Conservation (phyloP, 2,888 invertebrate species). For the Thera obeliscata region DNA sequence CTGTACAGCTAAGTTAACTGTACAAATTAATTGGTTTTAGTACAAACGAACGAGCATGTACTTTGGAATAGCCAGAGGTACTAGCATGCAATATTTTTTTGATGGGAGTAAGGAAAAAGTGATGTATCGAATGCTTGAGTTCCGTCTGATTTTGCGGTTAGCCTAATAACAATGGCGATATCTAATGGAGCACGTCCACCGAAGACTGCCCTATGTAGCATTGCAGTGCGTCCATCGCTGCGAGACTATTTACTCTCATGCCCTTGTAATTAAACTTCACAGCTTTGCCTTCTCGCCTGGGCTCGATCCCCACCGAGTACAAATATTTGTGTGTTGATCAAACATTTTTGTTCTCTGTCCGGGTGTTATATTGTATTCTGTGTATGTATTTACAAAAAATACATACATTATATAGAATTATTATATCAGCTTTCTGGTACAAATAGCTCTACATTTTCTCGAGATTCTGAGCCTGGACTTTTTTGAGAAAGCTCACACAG, state of each 20-base stretch:
- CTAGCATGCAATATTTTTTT: not conserved
- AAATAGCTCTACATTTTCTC: no score
- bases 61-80: not conserved
- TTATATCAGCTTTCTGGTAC: no score
- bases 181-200: not conserved
- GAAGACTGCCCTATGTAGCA: not conserved
- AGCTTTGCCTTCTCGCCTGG: no score
- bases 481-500: not conserved
- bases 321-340: no score
- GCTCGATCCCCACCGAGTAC: no score
- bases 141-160: not conserved
- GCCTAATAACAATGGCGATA: not conserved
- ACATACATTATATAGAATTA: no score
- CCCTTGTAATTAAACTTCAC: no score
- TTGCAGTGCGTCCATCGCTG: not conserved
- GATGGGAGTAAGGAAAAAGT: not conserved
- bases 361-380: no score
- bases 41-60: not conserved
- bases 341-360: no score
- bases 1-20: constrained; percentile 14
- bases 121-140: not conserved
- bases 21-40: constrained; percentile 1
- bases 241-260: not conserved
- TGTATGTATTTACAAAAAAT: no score
- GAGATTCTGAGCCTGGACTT: no score